Percentiles rank a stretch among this genome's conserved stretches.
These are phyloP conservation scores for Melanerpes formicivorus DNA, from an alignment of 2,113 vertebrate genomes.

Conservation along the genomic window DNA sequence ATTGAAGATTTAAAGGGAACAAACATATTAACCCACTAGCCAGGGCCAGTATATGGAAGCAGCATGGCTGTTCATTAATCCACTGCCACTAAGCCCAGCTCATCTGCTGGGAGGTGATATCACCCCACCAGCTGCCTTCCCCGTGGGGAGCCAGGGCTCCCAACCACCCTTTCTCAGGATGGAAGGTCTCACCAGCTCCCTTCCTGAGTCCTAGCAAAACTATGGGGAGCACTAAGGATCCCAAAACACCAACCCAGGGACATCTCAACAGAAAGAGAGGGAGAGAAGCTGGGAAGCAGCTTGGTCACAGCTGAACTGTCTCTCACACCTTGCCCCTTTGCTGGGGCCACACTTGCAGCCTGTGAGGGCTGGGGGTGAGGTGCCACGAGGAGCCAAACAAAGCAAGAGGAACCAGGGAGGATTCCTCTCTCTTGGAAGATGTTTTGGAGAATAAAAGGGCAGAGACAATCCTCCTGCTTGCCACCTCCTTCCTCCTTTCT, in stretches of 20 bases:
- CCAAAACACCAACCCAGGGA: neutral
- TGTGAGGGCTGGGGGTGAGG: neutral
- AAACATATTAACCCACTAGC: slow-evolving; percentile 55
- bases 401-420: rapidly evolving
- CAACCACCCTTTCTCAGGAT: neutral
- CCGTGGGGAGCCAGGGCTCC: slow-evolving; percentile 5
- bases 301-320: neutral
- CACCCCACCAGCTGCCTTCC: neutral
- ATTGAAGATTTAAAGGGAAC: slow-evolving; percentile 52
- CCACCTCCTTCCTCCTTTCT: neutral
- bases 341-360: neutral
- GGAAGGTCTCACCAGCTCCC: neutral
- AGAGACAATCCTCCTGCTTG: neutral
- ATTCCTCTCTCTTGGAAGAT: neutral
- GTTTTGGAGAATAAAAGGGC: neutral
- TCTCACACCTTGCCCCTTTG: neutral
- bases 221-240: neutral
- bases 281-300: neutral
- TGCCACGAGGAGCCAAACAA: neutral
- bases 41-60: slow-evolving; percentile 60
- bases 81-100: slow-evolving; percentile 45
- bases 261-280: neutral
- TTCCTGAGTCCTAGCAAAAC: neutral
- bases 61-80: slow-evolving; percentile 49
- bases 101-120: slow-evolving; percentile 28